Evolutionary conservation across 2,113 vertebrate species (phyloP).

Genomic region (Myrmecobius fasciatus): DNA sequence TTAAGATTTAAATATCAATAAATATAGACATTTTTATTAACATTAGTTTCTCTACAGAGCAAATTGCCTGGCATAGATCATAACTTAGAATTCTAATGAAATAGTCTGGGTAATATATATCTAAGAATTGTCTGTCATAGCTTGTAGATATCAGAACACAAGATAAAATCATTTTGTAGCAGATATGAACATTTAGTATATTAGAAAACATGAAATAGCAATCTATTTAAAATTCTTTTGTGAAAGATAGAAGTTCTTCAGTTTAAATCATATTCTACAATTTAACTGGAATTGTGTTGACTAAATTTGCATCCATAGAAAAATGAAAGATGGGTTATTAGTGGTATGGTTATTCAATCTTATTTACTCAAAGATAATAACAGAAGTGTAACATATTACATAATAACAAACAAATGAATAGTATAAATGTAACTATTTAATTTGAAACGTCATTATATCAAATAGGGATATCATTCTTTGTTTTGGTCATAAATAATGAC

Average conservation of each 20-base stretch:
- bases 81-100: not conserved
- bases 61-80: constrained; percentile 2
- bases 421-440: not conserved
- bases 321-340: not conserved
- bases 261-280: not conserved
- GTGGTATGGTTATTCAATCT: not conserved
- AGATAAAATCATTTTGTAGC: not conserved
- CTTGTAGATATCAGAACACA: not conserved
- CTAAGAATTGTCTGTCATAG: not conserved
- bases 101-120: not conserved
- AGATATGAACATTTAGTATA: not conserved
- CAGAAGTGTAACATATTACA: not conserved
- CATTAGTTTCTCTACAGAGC: not conserved
- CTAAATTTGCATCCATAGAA: not conserved
- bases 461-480: not conserved
- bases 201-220: not conserved
- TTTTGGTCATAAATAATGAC: constrained; percentile 2
- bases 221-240: not conserved
- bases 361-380: not conserved
- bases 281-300: not conserved
- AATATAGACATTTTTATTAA: constrained; percentile 55
- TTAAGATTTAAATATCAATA: constrained; percentile 37
- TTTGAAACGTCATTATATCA: not conserved
- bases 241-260: not conserved
- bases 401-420: not conserved